Conservation (phyloP, 2,113 vertebrate species). For the Seriola quinqueradiata region DNA sequence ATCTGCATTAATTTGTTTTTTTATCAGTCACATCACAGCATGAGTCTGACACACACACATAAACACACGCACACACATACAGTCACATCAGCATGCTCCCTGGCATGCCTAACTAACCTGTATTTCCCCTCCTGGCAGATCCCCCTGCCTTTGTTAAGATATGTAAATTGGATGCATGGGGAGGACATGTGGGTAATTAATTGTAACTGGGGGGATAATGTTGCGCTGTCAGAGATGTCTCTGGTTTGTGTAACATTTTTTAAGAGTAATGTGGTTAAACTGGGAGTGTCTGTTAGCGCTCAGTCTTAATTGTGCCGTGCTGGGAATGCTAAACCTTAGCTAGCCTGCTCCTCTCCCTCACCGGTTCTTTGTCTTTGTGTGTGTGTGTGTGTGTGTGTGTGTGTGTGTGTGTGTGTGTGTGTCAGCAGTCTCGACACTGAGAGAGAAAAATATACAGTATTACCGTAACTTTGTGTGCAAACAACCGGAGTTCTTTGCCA, state of each 20-base stretch:
- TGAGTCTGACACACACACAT: constrained; percentile 31
- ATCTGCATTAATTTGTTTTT: constrained; percentile 59
- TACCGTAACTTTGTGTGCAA: constrained; percentile 40
- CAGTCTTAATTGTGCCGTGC: constrained; percentile 91
- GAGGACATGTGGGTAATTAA: constrained; percentile 99
- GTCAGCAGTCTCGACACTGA: constrained; percentile 16
- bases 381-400: constrained; percentile 39
- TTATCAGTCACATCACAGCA: constrained; percentile 55
- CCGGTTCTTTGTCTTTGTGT: constrained; percentile 13
- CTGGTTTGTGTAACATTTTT: constrained; percentile 94
- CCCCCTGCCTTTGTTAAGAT: constrained; percentile 92
- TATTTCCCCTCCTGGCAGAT: constrained; percentile 85
- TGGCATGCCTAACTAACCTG: constrained; percentile 93
- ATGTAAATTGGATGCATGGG: constrained; percentile 98
- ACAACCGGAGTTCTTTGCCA: constrained; percentile 3
- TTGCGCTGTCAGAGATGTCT: constrained; percentile 98
- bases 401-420: constrained; percentile 35
- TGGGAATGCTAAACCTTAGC: constrained; percentile 86
- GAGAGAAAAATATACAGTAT: constrained; percentile 19
- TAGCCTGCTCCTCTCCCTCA: constrained; percentile 75
- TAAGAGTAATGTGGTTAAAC: constrained; percentile 93
- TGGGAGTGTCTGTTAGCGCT: constrained; percentile 91
- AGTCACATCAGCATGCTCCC: constrained; percentile 55
- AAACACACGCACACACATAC: not conserved
- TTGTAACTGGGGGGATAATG: constrained; percentile 99